Base-by-base conservation (phyloP, 2,797 vertebrate species). In the Buceros bicornis region DNA sequence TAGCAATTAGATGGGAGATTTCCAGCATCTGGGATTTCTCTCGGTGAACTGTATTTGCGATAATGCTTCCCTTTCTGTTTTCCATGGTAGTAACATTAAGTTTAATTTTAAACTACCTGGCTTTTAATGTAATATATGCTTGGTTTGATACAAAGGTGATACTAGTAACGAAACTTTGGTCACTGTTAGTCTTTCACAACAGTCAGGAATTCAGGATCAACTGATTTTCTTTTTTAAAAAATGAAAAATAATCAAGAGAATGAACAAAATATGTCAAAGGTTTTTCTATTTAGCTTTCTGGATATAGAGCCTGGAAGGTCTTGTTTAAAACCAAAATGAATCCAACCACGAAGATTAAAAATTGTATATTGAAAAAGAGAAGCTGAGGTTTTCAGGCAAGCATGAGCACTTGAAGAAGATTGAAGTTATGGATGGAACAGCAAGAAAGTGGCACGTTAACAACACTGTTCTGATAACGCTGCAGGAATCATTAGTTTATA, bases 331-430 rank as follows among this genome's bases (percentile, higher is more conserved):
- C 4, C 71, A 69, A 56, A 9, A 85, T 51, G 53, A 89, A 93
- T 54, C 53, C 67, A 85, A 82, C 71, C 50, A 33, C 65, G 78
- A 89, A 85, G 77, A 85, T 61, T 79, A 95, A 93, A 96, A 92
- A 87, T 20, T 57, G 13, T 7, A 13, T 33, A 29, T 13, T 67
- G 86, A 60, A 89, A 74, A 78, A 85, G 48, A 92, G 35, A 83
- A 61, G 58, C 40, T 10, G 17, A 72, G 19, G 40, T 28, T 57
- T 90, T 87, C 40, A 82, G 70, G 61, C 35, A 90, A 80, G 62
- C 35, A 54, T 21, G 33, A 92, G 64, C 45, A 33, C 50, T 83
- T 81, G 26, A 74, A 62, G 72, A 74, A 87, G 6, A 53, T 61
- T 61, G 65, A 82, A 58, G n/a, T 65, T 85, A 85, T 18, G 47